Base-by-base conservation (phyloP, 2,797 vertebrate genomes). In the Chloroceryle amazona region DNA sequence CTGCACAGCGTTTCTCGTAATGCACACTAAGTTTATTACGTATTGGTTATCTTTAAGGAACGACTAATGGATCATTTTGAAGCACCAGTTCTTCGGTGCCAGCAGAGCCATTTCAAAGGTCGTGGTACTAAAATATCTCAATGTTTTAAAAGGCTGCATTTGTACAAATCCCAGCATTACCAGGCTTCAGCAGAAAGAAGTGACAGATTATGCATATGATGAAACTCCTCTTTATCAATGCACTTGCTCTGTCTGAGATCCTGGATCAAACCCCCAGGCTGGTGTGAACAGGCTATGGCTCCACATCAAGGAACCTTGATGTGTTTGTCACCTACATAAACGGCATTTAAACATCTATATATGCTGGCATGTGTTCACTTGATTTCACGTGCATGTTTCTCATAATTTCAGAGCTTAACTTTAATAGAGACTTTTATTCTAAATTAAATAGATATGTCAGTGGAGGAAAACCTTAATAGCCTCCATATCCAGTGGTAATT, bases 291-390 rank as follows among this genome's bases (percentile, higher is more conserved):
- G 79, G 83, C 84, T 73, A 58, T 61, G 67, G 75, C 84, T 92
- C 55, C 88, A 93, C 93, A 96, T 96, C 91, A 95, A 95, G 96
- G 93, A 93, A 39, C 41, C 65, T 33, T 29, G 1, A 90, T 81
- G 83, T 42, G 72, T 81, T 92, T 37, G 3, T 93, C 89, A 94
- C 80, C 84, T 84, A 88, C 86, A 11, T 75, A 96, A 96, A 82
- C 58, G 84, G 65, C 74, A 79, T 46, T 85, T 83, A 74, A 87
- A 84, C 61, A 60, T 18, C 85, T 21, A 72, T 25, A 52, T 28
- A 39, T 51, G 42, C 83, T 92, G 66, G 67, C 72, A 83, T 68
- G 42, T 57, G 86, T 55, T 92, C 81, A 44, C 73, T 86, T 74
- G 65, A 92, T 78, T 96, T 57, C 85, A 88, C 8, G 23, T 18